These are phyloP conservation scores for Torymus tubicola DNA, from an alignment of 2,888 invertebrate species.

Conservation along the genomic window DNA sequence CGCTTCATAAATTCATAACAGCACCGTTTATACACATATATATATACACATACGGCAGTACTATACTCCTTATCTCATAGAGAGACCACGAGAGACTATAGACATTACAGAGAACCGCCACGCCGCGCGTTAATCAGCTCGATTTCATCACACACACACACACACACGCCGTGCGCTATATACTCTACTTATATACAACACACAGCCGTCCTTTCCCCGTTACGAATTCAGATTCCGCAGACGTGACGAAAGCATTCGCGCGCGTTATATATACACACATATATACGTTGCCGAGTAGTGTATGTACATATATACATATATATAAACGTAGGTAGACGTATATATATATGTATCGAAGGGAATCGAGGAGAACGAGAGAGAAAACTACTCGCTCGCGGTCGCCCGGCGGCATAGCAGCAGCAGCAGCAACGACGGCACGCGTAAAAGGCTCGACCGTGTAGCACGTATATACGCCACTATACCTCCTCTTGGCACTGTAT, in stretches of 20 bases:
- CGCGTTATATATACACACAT: background rate
- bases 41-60: background rate
- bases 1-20: no score
- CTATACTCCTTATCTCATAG: slow-evolving; percentile 15
- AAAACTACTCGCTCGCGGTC: background rate
- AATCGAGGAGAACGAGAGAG: background rate
- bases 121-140: slow-evolving; percentile 17
- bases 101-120: no score
- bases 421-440: no score
- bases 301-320: no score
- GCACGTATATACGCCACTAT: no score
- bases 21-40: no score
- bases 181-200: no score
- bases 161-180: background rate
- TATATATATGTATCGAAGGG: background rate
- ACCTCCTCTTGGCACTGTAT: background rate
- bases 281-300: no score
- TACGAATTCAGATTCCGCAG: slow-evolving; percentile 24
- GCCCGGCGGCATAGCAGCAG: no score
- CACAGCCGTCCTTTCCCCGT: background rate
- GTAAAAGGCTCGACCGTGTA: slow-evolving; percentile 40
- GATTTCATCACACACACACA: slow-evolving; percentile 22
- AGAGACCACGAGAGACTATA: no score
- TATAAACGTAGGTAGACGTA: no score
- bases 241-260: slow-evolving; percentile 41